Evolutionary conservation across 2,113 vertebrate species (phyloP).

Genomic region (Ptyas mucosa): DNA sequence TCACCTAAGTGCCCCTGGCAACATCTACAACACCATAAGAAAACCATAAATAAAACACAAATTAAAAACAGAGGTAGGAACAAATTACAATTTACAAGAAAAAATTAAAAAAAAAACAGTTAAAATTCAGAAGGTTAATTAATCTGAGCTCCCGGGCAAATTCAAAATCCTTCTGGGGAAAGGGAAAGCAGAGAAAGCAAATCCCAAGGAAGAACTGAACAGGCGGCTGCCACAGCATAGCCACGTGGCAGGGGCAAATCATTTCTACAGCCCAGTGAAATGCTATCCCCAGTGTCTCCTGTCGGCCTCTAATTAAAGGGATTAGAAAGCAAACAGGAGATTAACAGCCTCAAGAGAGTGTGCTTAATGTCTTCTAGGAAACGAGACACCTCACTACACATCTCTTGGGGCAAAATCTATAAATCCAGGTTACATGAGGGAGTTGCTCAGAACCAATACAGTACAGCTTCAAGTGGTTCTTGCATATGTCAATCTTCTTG

Average conservation of each 20-base stretch:
- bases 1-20: not conserved
- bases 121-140: not conserved
- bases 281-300: not conserved
- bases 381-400: not conserved
- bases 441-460: not conserved
- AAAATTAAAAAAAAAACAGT: not conserved
- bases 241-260: not conserved
- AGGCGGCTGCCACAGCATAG: not conserved
- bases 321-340: not conserved
- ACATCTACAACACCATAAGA: not conserved
- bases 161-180: not conserved
- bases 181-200: not conserved
- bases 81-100: not conserved
- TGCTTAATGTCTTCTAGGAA: not conserved
- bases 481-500: too few species aligned
- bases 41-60: not conserved
- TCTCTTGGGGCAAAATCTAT: not conserved
- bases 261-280: not conserved
- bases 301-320: conserved; percentile 10
- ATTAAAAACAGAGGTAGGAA: not conserved
- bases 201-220: too few species aligned
- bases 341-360: not conserved
- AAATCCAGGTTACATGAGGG: not conserved
- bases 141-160: not conserved
- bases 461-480: not conserved